A percentile compares a stretch with the other conserved stretches of the same genome.
Evolutionary conservation across 92 coral and sea anemone genomes (phyloP).

Genomic region (Diadumene lineata): DNA sequence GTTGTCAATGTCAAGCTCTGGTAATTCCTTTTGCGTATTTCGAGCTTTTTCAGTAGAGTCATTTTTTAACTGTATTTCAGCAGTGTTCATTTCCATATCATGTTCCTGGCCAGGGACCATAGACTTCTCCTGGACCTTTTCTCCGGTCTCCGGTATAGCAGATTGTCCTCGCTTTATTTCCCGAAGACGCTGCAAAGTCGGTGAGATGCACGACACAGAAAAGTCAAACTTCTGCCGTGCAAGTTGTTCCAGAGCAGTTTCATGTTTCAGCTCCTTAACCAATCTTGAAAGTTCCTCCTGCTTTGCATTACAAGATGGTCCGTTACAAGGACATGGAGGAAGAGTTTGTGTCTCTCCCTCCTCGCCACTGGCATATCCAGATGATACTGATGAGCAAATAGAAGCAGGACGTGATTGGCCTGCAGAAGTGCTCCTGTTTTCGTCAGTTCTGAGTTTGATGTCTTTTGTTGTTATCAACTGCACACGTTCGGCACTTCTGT

Average conservation of each 20-base stretch:
- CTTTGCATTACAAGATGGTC: background rate
- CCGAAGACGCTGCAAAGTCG: constrained; percentile 16
- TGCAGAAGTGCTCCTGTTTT: background rate
- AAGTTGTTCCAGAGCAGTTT: constrained; percentile 32
- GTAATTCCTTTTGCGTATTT: too few species aligned
- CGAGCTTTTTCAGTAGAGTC: background rate
- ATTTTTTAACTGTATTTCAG: background rate
- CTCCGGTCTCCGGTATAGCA: background rate
- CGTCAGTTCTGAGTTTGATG: constrained; percentile 9
- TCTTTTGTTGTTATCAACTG: constrained; percentile 4
- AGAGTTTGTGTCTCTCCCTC: background rate
- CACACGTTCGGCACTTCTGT: constrained; percentile 22
- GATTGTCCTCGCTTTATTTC: background rate
- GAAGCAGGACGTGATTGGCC: constrained; percentile 32
- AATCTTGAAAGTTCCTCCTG: constrained; percentile 9
- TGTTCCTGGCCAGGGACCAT: background rate
- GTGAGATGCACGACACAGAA: constrained; percentile 38
- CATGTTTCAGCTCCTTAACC: constrained; percentile 20
- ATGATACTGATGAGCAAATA: constrained; percentile 38
- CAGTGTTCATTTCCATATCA: background rate
- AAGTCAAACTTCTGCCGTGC: constrained; percentile 43
- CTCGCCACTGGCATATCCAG: constrained; percentile 8
- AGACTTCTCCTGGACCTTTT: background rate
- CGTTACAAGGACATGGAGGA: constrained; percentile 5
- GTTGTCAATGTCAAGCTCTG: background rate